Conservation (phyloP, 2,797 vertebrate species). For the Takifugu ocellatus region DNA sequence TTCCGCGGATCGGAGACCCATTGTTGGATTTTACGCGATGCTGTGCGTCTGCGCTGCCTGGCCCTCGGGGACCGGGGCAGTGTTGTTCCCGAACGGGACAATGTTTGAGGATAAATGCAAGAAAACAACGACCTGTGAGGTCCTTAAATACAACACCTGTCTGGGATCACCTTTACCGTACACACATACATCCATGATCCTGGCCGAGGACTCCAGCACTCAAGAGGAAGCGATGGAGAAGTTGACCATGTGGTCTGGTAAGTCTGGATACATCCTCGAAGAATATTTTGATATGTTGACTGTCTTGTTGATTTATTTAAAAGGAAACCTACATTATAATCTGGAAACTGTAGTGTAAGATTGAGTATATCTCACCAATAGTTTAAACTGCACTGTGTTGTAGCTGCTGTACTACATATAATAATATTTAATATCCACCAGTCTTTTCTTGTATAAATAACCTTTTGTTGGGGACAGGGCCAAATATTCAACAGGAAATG, state of each 20-base stretch:
- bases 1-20: slow-evolving; percentile 67
- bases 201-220: slow-evolving; percentile 87
- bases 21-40: slow-evolving; percentile 74
- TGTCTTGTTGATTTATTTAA: too few species aligned
- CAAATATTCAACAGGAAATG: slow-evolving; percentile 28
- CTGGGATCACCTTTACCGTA: slow-evolving; percentile 90
- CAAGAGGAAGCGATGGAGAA: slow-evolving; percentile 91
- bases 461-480: not conserved
- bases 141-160: slow-evolving; percentile 84
- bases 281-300: not conserved
- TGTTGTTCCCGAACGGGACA: slow-evolving; percentile 69
- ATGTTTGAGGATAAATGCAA: slow-evolving; percentile 80
- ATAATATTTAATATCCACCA: not conserved
- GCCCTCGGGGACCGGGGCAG: slow-evolving; percentile 44
- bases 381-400: too few species aligned
- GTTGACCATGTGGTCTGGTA: slow-evolving; percentile 93
- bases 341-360: too few species aligned
- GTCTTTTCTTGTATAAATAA: slow-evolving; percentile 2
- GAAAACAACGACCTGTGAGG: slow-evolving; percentile 84
- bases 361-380: too few species aligned
- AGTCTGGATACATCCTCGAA: slow-evolving; percentile 43
- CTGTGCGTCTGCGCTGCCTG: slow-evolving; percentile 63
- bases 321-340: too few species aligned
- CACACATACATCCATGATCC: slow-evolving; percentile 84
- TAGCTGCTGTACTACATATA: too few species aligned